Evolutionary conservation across 1,140 invertebrate species (phyloP).

Genomic region (Procambarus virginalis): DNA sequence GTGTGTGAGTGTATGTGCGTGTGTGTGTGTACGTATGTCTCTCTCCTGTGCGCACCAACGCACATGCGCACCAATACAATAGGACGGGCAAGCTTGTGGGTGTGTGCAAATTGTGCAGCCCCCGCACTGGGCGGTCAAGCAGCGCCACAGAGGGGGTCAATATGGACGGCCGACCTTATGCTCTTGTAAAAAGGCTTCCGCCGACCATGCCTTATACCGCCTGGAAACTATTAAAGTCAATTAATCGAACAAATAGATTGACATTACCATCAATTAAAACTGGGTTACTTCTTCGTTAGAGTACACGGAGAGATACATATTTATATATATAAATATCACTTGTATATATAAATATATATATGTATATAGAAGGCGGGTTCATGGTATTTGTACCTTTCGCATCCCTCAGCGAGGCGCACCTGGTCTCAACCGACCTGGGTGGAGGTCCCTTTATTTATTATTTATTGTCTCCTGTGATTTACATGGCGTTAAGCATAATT

Average conservation of each 20-base stretch:
- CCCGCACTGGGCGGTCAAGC: not conserved
- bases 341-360: too few species aligned
- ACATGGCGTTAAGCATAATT: slow-evolving; percentile 31
- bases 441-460: slow-evolving; percentile 17
- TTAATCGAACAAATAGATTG: slow-evolving; percentile 21
- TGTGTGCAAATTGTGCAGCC: too few species aligned
- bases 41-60: too few species aligned
- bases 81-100: too few species aligned
- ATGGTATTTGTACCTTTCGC: not conserved
- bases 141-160: not conserved
- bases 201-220: not conserved
- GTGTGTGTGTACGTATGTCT: too few species aligned
- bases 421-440: not conserved
- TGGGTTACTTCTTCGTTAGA: not conserved
- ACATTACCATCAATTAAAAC: slow-evolving; percentile 22
- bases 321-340: not conserved
- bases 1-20: too few species aligned
- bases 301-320: not conserved
- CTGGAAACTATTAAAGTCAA: not conserved
- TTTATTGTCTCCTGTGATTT: slow-evolving; percentile 22
- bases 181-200: slow-evolving; percentile 2
- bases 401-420: not conserved
- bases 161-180: not conserved
- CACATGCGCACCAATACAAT: not conserved
- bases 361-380: not conserved